phyloP scores from a whole-genome alignment of 2,888 invertebrate genomes.

The Hypselothyrea guttata region DNA sequence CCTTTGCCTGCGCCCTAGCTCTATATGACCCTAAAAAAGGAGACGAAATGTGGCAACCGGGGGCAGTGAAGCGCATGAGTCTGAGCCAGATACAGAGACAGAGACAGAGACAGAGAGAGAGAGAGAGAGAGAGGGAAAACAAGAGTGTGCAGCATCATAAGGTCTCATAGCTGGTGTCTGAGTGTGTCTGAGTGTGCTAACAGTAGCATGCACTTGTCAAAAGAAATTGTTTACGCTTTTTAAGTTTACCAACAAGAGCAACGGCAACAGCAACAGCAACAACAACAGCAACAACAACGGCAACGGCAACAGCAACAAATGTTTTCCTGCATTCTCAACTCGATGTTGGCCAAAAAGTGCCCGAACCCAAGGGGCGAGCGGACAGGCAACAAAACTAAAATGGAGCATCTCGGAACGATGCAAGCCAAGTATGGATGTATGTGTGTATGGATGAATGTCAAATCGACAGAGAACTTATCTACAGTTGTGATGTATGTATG shows the following conservation, averaged over 20 bases:
- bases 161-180: no score
- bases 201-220: constrained; percentile 45
- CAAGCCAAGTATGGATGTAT: no score
- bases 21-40: constrained; percentile 1
- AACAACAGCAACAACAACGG: background rate
- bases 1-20: background rate
- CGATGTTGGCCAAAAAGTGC: constrained; percentile 2
- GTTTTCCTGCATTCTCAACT: constrained; percentile 23
- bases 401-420: constrained; percentile 1
- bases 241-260: constrained; percentile 32
- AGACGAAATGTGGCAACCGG: constrained; percentile 6
- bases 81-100: no score
- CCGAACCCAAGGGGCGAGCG: background rate
- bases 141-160: constrained; percentile 3
- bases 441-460: constrained; percentile 13
- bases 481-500: constrained; percentile 15
- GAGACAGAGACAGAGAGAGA: background rate
- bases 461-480: constrained; percentile 25
- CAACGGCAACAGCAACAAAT: constrained; percentile 51
- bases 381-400: background rate
- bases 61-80: background rate
- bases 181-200: constrained; percentile 12
- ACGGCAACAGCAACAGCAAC: constrained; percentile 2
- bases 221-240: constrained; percentile 63
- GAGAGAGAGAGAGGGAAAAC: background rate